Evolutionary conservation across 30 jellyfish, hydroid and myxozoan genomes (phyloP), one percentile per base, ranked within the genome.

Genomic region (Chironex yamaguchii): DNA sequence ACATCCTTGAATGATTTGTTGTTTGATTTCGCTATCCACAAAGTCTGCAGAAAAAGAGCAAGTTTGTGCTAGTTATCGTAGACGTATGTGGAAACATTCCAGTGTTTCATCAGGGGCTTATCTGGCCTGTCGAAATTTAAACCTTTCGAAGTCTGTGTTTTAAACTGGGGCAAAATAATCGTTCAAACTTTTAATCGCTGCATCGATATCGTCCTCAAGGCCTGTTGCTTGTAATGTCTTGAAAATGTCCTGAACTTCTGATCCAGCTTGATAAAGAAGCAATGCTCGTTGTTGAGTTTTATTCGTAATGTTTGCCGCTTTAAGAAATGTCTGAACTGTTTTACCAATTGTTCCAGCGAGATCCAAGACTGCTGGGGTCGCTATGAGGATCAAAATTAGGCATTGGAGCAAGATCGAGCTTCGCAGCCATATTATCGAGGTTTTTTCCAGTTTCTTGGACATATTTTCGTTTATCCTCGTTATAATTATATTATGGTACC

Each of bases 171-270:
- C n/a, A n/a, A n/a, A n/a, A n/a, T n/a, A n/a, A n/a, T n/a, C n/a
- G n/a, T n/a, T n/a, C n/a, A n/a, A n/a, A n/a, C n/a, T n/a, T n/a
- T n/a, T n/a, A n/a, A n/a, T n/a, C n/a, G n/a, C n/a, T n/a, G n/a
- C n/a, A n/a, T n/a, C n/a, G n/a, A n/a, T n/a, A n/a, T n/a, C n/a
- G n/a, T n/a, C n/a, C n/a, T n/a, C n/a, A n/a, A n/a, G n/a, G n/a
- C n/a, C n/a, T n/a, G n/a, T n/a, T n/a, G n/a, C n/a, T n/a, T n/a
- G n/a, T n/a, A n/a, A n/a, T n/a, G n/a, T n/a, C n/a, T n/a, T n/a
- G n/a, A n/a, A n/a, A n/a, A n/a, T 54, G 3, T 54, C 71, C 25
- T 54, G 71, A 20, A 54, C 71, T 20, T 54, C 71, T n/a, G 71
- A 32, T 6, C 71, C 71, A 3, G 71, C 71, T 54, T 54, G 71